Evolutionary conservation across 2,797 vertebrate genomes (phyloP).

Genomic region (Tamandua tetradactyla): DNA sequence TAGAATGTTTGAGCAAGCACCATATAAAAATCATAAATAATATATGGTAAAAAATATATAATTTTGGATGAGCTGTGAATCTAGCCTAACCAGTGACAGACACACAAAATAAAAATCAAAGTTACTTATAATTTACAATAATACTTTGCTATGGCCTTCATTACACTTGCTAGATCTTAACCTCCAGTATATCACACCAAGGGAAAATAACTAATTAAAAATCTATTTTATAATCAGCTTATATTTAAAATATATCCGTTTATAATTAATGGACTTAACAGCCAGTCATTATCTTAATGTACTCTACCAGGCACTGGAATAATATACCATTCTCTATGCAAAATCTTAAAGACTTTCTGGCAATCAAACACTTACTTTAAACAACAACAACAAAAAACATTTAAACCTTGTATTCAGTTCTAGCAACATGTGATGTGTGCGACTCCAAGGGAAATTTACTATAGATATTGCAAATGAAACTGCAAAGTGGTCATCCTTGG

Average conservation of each 20-base stretch:
- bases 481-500: neutral
- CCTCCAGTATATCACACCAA: neutral
- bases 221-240: neutral
- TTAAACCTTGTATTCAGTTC: neutral
- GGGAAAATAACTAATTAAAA: neutral
- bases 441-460: neutral
- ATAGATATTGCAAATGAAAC: neutral
- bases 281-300: neutral
- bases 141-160: neutral
- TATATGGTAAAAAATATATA: neutral
- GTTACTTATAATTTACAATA: constrained; percentile 6
- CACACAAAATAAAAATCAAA: neutral
- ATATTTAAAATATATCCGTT: neutral
- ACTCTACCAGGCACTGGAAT: neutral
- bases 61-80: neutral
- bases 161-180: neutral
- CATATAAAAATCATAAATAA: neutral
- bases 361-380: neutral
- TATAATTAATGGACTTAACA: neutral
- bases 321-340: neutral
- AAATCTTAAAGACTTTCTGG: neutral
- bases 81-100: neutral
- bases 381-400: too few relatives aligned
- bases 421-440: neutral
- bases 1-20: neutral